Conservation (phyloP, 2,888 invertebrate species). For the Drosophila maculinotata region DNA sequence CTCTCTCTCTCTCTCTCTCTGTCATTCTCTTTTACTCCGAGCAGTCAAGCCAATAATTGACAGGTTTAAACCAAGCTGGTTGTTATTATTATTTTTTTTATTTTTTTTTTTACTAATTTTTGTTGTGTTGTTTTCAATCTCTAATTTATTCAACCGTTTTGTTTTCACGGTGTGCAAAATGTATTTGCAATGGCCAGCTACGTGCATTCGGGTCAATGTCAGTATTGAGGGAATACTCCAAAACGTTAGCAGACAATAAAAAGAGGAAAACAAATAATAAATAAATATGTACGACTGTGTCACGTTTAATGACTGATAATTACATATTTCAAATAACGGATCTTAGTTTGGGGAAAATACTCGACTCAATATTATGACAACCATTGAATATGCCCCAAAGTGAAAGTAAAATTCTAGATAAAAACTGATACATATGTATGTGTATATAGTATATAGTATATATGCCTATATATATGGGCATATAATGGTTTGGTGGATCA, state of each 20-base stretch:
- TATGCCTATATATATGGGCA: too few relatives aligned
- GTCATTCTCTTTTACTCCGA: not conserved
- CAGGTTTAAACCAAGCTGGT: not conserved
- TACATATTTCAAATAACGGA: not conserved
- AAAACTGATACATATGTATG: too few relatives aligned
- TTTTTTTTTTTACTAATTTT: not conserved
- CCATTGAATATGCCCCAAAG: too few relatives aligned
- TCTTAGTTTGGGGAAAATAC: not conserved
- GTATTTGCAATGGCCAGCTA: conserved; percentile 5
- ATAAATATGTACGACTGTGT: not conserved
- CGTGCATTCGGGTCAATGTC: conserved; percentile 33
- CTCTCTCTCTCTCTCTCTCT: not conserved
- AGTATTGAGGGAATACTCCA: not conserved
- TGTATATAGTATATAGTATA: too few relatives aligned
- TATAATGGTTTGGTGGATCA: not conserved
- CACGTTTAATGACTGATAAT: conserved; percentile 10
- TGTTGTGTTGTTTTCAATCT: conserved; percentile 4
- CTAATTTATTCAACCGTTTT: conserved; percentile 42
- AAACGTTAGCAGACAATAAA: not conserved
- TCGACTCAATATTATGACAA: too few relatives aligned
- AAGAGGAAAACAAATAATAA: not conserved
- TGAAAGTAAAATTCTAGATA: too few relatives aligned
- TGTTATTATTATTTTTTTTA: not conserved
- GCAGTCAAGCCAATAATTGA: conserved; percentile 14
- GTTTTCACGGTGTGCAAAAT: not conserved